Conservation (phyloP, 2,113 vertebrate genomes). For the Pachyramphus minor region DNA sequence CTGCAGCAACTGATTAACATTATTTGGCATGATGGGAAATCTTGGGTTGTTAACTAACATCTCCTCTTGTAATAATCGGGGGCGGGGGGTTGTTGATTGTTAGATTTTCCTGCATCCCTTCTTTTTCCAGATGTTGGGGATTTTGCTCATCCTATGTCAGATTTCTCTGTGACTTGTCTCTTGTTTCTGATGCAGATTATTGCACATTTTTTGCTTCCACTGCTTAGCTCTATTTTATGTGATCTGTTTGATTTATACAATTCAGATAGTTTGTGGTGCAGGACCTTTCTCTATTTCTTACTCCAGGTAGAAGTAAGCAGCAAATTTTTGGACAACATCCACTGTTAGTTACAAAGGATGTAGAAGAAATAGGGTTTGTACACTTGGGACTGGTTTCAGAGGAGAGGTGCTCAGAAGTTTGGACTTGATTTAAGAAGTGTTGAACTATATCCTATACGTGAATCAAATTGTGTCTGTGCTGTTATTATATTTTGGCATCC, state of each 20-base stretch:
- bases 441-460: rapidly evolving
- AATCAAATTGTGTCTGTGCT: neutral
- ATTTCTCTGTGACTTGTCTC: neutral
- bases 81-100: neutral
- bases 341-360: neutral
- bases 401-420: neutral
- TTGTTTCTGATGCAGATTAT: neutral
- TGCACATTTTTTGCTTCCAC: neutral
- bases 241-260: neutral
- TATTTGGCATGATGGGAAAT: neutral
- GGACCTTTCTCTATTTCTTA: neutral
- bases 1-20: neutral
- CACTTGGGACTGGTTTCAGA: neutral
- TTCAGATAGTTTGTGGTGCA: neutral
- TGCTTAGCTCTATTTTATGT: neutral
- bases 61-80: neutral
- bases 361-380: neutral
- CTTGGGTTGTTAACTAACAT: neutral
- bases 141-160: neutral
- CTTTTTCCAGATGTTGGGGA: neutral
- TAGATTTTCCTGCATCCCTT: neutral
- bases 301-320: neutral
- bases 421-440: neutral
- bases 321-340: neutral
- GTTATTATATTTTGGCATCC: neutral